Evolutionary conservation across 2,888 invertebrate genomes (phyloP).

Genomic region (Latrodectus hesperus): DNA sequence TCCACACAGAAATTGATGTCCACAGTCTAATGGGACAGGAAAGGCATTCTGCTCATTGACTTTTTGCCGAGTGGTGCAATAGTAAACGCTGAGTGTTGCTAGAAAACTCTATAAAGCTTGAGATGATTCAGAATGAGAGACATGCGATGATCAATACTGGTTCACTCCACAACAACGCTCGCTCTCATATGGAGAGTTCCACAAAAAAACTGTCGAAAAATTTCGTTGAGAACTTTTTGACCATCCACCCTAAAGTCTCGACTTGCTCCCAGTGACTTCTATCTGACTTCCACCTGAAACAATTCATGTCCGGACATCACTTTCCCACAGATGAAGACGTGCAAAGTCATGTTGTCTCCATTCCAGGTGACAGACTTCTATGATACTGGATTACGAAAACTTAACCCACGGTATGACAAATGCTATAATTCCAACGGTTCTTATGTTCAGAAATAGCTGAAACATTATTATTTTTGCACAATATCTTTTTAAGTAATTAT

Average conservation of each 20-base stretch:
- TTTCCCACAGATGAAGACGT: background rate
- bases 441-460: too few species aligned
- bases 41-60: conserved; percentile 2
- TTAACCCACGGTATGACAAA: too few species aligned
- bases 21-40: too few species aligned
- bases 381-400: too few species aligned
- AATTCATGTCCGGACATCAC: background rate
- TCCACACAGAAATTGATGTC: too few species aligned
- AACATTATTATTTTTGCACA: too few species aligned
- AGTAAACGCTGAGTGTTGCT: background rate
- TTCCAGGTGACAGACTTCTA: too few species aligned
- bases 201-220: background rate
- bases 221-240: background rate
- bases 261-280: background rate
- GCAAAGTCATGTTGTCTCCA: too few species aligned
- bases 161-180: background rate
- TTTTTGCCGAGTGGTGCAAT: background rate
- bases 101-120: background rate
- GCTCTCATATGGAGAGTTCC: too few species aligned
- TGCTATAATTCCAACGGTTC: too few species aligned
- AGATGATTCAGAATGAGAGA: background rate
- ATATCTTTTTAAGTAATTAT: too few species aligned
- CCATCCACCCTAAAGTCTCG: background rate
- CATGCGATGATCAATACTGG: background rate
- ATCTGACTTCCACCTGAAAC: background rate